Conservation (phyloP, 2,797 vertebrate species). For the Esox lucius region DNA sequence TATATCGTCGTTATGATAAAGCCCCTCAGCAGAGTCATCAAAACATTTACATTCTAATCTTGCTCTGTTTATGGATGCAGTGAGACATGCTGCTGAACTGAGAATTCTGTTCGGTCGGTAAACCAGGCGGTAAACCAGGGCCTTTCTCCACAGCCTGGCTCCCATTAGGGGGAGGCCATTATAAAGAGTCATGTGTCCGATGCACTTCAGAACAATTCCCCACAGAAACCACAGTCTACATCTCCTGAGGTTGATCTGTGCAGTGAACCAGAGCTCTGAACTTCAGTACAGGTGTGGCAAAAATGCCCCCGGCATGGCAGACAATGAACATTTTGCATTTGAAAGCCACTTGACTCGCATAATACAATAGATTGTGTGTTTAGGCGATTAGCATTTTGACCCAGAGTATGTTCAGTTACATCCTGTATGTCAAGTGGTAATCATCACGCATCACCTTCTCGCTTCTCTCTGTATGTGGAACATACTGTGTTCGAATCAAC, state of each 20-base stretch:
- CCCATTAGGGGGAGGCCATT: constrained; percentile 19
- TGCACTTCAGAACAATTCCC: background rate
- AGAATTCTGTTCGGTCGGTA: background rate
- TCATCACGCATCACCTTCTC: background rate
- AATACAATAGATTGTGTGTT: no score
- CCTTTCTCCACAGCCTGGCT: constrained; percentile 9
- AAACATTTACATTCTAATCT: background rate
- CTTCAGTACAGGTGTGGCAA: background rate
- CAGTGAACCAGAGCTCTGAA: constrained; percentile 5
- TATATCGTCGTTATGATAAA: background rate
- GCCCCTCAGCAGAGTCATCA: background rate
- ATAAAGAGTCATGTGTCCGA: constrained; percentile 17
- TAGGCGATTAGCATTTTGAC: no score
- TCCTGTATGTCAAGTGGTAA: background rate
- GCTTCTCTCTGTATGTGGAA: background rate
- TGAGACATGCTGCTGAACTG: background rate
- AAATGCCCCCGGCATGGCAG: background rate
- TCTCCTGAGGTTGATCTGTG: constrained; percentile 14
- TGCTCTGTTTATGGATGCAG: background rate
- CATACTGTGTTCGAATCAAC: background rate
- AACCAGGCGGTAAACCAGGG: background rate
- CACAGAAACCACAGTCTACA: constrained; percentile 19
- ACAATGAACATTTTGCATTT: background rate
- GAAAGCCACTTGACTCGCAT: background rate
- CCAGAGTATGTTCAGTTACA: background rate